Conservation (phyloP, 2,888 invertebrate genomes). For the Cecidostiba fungosa region DNA sequence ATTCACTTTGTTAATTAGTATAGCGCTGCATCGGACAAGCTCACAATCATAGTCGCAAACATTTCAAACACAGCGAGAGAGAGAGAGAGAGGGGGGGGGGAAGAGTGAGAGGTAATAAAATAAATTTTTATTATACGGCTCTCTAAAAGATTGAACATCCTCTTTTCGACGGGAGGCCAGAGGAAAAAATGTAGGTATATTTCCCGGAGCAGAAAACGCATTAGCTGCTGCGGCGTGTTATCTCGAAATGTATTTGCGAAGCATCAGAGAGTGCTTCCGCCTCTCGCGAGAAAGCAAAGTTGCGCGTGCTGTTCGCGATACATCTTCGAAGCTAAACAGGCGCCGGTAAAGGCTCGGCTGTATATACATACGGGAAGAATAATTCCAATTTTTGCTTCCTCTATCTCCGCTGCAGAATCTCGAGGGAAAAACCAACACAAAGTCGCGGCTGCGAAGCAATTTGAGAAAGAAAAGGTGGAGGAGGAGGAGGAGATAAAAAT, state of each 20-base stretch:
- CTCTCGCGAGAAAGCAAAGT: slow-evolving; percentile 27
- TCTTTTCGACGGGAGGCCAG: background rate
- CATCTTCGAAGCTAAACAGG: slow-evolving; percentile 40
- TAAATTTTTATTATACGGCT: background rate
- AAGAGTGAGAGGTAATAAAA: background rate
- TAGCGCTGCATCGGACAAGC: background rate
- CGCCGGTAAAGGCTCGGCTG: background rate
- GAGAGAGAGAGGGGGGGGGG: no score
- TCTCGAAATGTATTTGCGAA: slow-evolving; percentile 31
- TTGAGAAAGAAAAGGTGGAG: slow-evolving; percentile 36
- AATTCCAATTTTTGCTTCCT: slow-evolving; percentile 48
- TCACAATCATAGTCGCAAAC: background rate
- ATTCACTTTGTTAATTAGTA: background rate
- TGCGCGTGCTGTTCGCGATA: slow-evolving; percentile 17
- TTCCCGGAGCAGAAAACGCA: slow-evolving; percentile 7
- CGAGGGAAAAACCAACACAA: slow-evolving; percentile 49
- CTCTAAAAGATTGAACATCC: background rate
- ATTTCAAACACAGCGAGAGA: background rate
- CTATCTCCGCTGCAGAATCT: slow-evolving; percentile 14
- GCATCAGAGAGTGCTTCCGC: background rate
- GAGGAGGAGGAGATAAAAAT: slow-evolving; percentile 24
- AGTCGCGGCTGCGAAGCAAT: slow-evolving; percentile 47
- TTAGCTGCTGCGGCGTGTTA: background rate
- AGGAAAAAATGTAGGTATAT: background rate
- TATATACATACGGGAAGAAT: slow-evolving; percentile 17